These are phyloP conservation scores for Ceratina calcarata DNA, from an alignment of 1,140 invertebrate genomes.

Conservation along the genomic window DNA sequence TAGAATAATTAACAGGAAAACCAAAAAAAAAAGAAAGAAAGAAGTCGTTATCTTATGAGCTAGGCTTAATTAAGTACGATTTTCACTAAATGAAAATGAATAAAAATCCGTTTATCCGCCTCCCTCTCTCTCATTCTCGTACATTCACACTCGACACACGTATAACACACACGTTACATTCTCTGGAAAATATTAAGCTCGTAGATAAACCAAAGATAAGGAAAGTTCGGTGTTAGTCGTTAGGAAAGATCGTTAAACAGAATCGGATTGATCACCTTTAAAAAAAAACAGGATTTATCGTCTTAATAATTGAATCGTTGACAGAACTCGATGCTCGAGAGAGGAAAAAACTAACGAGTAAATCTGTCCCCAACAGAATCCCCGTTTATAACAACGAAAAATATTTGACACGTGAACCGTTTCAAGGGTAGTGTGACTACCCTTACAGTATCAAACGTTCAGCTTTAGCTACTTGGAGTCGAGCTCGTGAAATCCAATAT, in stretches of 20 bases:
- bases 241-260: conserved; percentile 54
- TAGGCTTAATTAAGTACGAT: conserved; percentile 39
- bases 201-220: conserved; percentile 72
- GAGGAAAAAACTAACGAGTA: background rate
- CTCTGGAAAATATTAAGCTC: conserved; percentile 54
- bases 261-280: conserved; percentile 35
- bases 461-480: too few relatives aligned
- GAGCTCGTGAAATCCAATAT: too few relatives aligned
- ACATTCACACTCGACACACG: background rate
- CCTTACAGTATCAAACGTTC: too few relatives aligned
- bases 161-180: background rate
- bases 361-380: too few relatives aligned
- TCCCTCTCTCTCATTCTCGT: background rate
- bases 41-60: conserved; percentile 7
- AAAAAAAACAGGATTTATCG: conserved; percentile 9
- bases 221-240: conserved; percentile 70
- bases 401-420: too few relatives aligned
- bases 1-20: conserved; percentile 15
- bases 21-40: background rate
- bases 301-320: background rate
- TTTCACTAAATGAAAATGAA: background rate
- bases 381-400: too few relatives aligned
- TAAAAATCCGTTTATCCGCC: conserved; percentile 10
- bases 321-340: background rate
- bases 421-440: too few relatives aligned